phyloP scores from a whole-genome alignment of 2,113 vertebrate genomes.

The Triplophysa rosa region DNA sequence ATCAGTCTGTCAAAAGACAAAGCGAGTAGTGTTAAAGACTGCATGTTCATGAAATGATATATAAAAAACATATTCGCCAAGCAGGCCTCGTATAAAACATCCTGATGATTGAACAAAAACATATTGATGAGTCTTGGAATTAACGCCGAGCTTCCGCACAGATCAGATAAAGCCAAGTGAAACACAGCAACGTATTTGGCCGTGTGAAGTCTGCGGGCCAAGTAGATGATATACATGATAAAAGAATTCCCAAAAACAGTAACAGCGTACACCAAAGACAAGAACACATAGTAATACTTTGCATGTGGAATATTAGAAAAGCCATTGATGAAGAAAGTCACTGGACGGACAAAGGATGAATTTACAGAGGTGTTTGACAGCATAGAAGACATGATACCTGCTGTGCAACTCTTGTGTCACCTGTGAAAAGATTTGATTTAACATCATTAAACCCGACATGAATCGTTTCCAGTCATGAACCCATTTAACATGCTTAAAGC shows the following conservation, averaged over 20 bases:
- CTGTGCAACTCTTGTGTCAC: not conserved
- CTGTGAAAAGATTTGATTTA: not conserved
- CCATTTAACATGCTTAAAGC: too few relatives aligned
- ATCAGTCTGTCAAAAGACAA: conserved; percentile 68
- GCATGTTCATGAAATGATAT: conserved; percentile 62
- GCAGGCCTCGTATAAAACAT: conserved; percentile 62
- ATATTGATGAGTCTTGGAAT: conserved; percentile 69
- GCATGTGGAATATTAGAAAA: conserved; percentile 38
- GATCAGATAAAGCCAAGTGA: conserved; percentile 66
- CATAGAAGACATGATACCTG: not conserved
- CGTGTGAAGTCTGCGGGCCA: conserved; percentile 52
- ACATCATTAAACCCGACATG: not conserved
- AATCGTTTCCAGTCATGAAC: too few relatives aligned
- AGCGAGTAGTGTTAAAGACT: conserved; percentile 67
- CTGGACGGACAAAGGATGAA: not conserved
- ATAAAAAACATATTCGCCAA: conserved; percentile 66
- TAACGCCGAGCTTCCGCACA: conserved; percentile 62
- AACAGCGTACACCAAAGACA: conserved; percentile 30
- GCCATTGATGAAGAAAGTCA: conserved; percentile 41
- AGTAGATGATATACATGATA: conserved; percentile 6
- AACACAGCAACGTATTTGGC: conserved; percentile 71
- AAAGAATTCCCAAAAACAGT: conserved; percentile 28
- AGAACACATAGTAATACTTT: conserved; percentile 39
- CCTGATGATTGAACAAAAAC: conserved; percentile 60
- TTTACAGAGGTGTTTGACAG: not conserved